Conservation (phyloP, 2,888 invertebrate genomes). For the Crossocerus cetratus region DNA sequence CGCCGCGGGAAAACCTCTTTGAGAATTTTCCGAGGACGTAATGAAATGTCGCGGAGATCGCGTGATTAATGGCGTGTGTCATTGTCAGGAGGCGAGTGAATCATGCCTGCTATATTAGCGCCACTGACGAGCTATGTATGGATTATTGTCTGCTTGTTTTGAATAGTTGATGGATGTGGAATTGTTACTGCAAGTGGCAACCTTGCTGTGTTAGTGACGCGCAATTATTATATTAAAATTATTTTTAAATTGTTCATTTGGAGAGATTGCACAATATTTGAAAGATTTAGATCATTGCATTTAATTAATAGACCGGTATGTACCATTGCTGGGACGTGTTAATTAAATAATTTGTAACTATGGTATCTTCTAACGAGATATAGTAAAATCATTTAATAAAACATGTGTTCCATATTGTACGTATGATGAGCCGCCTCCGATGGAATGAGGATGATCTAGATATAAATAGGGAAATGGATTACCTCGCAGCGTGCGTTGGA, state of each 20-base stretch:
- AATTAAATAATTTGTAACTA: too few relatives aligned
- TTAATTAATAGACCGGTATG: too few relatives aligned
- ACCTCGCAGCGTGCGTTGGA: conserved; percentile 25
- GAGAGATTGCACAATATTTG: too few relatives aligned
- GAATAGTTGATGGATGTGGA: too few relatives aligned
- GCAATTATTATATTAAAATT: too few relatives aligned
- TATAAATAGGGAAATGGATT: conserved; percentile 42
- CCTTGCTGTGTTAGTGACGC: too few relatives aligned
- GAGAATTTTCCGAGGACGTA: neutral
- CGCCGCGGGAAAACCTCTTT: neutral
- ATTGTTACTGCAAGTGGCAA: too few relatives aligned
- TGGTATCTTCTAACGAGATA: too few relatives aligned
- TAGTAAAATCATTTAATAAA: neutral
- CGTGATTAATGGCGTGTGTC: neutral
- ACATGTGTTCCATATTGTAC: conserved; percentile 17
- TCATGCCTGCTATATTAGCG: neutral
- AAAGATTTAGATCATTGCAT: too few relatives aligned
- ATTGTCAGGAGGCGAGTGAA: neutral
- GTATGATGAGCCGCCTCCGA: conserved; percentile 23
- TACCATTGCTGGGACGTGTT: too few relatives aligned
- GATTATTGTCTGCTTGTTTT: neutral
- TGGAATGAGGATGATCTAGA: conserved; percentile 32
- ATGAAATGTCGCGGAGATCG: conserved; percentile 3
- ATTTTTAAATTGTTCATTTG: too few relatives aligned
- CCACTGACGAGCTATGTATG: neutral